Conservation (phyloP, 2,888 invertebrate genomes). For the Protonemura montana region DNA sequence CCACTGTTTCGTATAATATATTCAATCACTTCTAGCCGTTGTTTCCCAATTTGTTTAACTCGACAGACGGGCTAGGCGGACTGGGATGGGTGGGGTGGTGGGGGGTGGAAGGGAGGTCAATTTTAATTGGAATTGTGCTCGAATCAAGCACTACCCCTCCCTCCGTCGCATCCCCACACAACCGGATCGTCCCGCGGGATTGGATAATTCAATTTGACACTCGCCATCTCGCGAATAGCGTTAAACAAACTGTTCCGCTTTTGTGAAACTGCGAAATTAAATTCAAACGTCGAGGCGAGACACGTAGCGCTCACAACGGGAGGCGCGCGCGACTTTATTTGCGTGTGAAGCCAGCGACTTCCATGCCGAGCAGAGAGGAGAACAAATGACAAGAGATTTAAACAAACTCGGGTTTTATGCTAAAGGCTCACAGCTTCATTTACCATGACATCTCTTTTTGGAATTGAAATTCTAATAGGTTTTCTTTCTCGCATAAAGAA, state of each 20-base stretch:
- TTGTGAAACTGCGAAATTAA: slow-evolving; percentile 51
- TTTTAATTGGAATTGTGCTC: slow-evolving; percentile 51
- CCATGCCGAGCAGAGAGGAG: background rate
- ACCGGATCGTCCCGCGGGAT: slow-evolving; percentile 38
- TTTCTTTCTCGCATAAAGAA: background rate
- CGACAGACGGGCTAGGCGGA: slow-evolving; percentile 25
- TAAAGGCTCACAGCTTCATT: slow-evolving; percentile 34
- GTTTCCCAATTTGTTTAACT: slow-evolving; percentile 48
- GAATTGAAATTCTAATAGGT: slow-evolving; percentile 19
- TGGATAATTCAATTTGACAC: slow-evolving; percentile 51
- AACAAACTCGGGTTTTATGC: slow-evolving; percentile 36
- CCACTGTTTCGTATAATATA: slow-evolving; percentile 38
- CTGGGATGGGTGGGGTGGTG: slow-evolving; percentile 41
- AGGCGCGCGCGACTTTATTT: background rate
- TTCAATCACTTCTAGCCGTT: slow-evolving; percentile 42
- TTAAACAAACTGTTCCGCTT: slow-evolving; percentile 52
- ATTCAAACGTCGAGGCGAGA: slow-evolving; percentile 39
- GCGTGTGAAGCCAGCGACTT: background rate
- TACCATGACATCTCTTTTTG: slow-evolving; percentile 20
- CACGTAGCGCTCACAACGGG: background rate
- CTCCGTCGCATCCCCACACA: slow-evolving; percentile 9
- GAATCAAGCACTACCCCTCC: slow-evolving; percentile 43
- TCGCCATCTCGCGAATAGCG: slow-evolving; percentile 48
- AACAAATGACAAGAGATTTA: slow-evolving; percentile 31
- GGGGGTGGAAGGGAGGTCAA: slow-evolving; percentile 49